phyloP scores from a whole-genome alignment of 2,113 vertebrate species.

The Callocephalon fimbriatum region DNA sequence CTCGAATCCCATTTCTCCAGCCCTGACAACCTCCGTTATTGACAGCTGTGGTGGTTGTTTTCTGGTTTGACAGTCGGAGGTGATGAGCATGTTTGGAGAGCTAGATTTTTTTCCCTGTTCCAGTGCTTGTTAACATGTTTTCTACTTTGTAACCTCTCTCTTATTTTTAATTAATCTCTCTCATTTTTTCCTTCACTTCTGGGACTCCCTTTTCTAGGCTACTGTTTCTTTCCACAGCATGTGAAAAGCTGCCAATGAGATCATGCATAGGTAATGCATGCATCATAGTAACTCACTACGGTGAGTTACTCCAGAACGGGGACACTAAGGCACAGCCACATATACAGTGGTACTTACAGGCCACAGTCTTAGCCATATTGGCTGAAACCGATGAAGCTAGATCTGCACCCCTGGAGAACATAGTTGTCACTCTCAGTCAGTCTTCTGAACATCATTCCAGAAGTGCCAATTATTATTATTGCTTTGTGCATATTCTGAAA shows the following conservation, averaged over 20 bases:
- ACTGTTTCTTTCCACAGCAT: neutral
- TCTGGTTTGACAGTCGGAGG: neutral
- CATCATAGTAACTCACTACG: neutral
- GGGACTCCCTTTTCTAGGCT: neutral
- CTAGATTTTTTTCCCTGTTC: neutral
- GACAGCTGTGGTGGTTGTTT: neutral
- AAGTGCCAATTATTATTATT: neutral
- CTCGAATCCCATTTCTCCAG: neutral
- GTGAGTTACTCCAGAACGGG: neutral
- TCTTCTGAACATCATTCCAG: neutral
- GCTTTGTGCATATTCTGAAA: neutral
- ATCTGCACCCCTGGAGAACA: neutral
- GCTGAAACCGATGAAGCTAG: neutral
- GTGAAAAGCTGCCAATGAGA: neutral
- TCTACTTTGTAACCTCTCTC: neutral
- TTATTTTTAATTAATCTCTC: neutral
- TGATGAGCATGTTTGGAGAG: neutral
- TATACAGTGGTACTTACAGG: neutral
- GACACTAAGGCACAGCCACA: neutral
- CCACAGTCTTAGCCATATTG: neutral
- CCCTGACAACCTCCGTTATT: neutral
- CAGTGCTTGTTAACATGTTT: neutral
- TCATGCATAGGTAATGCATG: neutral
- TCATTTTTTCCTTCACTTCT: neutral
- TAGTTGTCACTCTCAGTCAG: neutral